A percentile compares a stretch with the other conserved stretches of the same genome.
Conservation (phyloP, 2,888 invertebrate species). For the Adelphocoris suturalis region DNA sequence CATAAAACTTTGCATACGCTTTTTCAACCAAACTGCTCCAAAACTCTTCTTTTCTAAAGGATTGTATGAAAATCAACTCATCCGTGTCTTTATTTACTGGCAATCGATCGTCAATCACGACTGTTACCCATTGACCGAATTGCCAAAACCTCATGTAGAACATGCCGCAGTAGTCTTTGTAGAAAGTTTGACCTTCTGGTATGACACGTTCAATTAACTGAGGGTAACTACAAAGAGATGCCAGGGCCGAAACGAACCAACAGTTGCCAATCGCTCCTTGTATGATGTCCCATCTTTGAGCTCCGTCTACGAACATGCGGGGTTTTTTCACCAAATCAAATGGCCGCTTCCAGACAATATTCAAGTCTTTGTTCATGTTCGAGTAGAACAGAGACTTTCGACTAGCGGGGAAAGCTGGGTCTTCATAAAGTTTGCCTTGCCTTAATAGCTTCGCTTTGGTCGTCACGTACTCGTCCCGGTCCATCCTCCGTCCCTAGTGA, state of each 20-base stretch:
- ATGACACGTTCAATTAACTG: constrained; percentile 45
- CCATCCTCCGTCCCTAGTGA: background rate
- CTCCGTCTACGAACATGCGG: constrained; percentile 48
- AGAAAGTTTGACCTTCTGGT: constrained; percentile 44
- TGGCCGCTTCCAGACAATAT: constrained; percentile 47
- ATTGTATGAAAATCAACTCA: constrained; percentile 36
- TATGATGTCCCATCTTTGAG: constrained; percentile 57
- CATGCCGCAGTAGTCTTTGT: constrained; percentile 61
- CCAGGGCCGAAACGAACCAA: constrained; percentile 62
- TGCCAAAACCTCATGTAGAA: constrained; percentile 65
- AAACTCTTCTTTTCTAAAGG: constrained; percentile 57
- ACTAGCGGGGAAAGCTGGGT: background rate
- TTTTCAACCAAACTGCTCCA: constrained; percentile 55
- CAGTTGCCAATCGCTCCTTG: constrained; percentile 52
- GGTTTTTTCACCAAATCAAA: constrained; percentile 40
- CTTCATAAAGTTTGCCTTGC: constrained; percentile 22
- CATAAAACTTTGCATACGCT: constrained; percentile 61
- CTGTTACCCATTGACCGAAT: constrained; percentile 46
- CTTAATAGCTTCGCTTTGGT: background rate
- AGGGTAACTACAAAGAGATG: background rate
- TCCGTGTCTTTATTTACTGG: constrained; percentile 4
- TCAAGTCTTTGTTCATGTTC: background rate
- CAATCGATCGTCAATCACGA: constrained; percentile 51
- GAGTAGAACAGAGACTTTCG: constrained; percentile 37
- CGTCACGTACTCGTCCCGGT: background rate